Conservation (phyloP, 2,888 invertebrate species). For the Allygus modestus region DNA sequence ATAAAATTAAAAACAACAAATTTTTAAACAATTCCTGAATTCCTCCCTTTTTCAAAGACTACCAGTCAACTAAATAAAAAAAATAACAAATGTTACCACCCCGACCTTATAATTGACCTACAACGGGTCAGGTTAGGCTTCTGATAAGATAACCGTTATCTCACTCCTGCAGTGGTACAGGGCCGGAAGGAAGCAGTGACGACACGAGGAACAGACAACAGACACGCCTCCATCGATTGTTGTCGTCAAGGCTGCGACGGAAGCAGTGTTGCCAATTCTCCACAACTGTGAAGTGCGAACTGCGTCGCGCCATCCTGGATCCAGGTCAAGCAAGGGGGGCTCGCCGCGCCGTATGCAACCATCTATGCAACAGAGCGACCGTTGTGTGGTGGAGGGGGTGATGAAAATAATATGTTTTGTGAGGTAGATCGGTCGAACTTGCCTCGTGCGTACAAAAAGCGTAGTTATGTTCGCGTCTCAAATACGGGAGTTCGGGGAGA, state of each 20-base stretch:
- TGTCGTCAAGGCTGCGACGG: conserved; percentile 16
- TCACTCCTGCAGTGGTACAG: background rate
- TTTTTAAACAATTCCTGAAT: too few relatives aligned
- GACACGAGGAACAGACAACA: background rate
- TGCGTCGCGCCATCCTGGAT: background rate
- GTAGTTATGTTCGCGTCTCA: too few relatives aligned
- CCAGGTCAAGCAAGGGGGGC: conserved; percentile 8
- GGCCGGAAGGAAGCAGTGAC: conserved; percentile 31
- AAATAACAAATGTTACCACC: too few relatives aligned
- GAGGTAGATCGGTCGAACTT: background rate
- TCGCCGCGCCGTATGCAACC: conserved; percentile 1
- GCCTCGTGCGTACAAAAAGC: background rate
- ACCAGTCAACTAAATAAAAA: too few relatives aligned
- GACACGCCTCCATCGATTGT: conserved; percentile 55
- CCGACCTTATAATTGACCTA: background rate
- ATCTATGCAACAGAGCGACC: background rate
- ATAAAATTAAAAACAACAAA: too few relatives aligned
- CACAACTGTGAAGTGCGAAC: background rate
- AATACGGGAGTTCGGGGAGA: too few relatives aligned
- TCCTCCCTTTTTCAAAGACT: too few relatives aligned
- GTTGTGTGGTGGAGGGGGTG: background rate
- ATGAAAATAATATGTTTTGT: conserved; percentile 8
- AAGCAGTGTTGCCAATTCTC: conserved; percentile 40
- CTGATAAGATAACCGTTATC: conserved; percentile 29
- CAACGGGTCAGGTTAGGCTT: background rate